Conservation (phyloP, 1,140 invertebrate species). For the Helicorthomorpha holstii region DNA sequence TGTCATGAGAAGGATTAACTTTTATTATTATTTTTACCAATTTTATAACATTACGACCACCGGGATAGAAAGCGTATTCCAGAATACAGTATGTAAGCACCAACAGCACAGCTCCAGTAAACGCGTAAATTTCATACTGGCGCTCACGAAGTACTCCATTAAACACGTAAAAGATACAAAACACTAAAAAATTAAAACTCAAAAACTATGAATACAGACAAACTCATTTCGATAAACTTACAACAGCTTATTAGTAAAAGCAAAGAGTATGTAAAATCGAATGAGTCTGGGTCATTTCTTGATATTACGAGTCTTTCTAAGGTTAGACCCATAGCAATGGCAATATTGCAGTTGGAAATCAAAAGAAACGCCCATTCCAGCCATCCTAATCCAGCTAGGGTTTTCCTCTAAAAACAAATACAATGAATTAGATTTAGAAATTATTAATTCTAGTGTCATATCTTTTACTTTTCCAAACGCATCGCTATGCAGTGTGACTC, state of each 20-base stretch:
- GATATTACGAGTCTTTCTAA: constrained; percentile 14
- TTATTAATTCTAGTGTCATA: background rate
- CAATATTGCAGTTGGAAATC: constrained; percentile 17
- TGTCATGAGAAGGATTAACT: no score
- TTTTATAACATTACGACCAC: constrained; percentile 14
- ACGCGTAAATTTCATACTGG: constrained; percentile 16
- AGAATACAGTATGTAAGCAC: constrained; percentile 16
- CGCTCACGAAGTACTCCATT: constrained; percentile 17
- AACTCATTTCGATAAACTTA: constrained; percentile 6
- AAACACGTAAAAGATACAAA: constrained; percentile 15
- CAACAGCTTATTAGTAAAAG: constrained; percentile 21
- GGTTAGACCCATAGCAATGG: constrained; percentile 17
- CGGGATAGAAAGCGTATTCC: constrained; percentile 15
- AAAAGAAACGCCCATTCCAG: constrained; percentile 18
- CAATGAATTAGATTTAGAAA: background rate
- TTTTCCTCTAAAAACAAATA: constrained; percentile 16
- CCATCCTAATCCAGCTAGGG: constrained; percentile 15
- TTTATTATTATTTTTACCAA: constrained; percentile 9
- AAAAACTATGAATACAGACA: constrained; percentile 2
- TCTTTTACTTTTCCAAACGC: background rate
- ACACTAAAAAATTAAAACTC: constrained; percentile 12
- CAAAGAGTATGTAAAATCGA: constrained; percentile 20
- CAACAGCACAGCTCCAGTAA: constrained; percentile 14
- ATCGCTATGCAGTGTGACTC: no score
- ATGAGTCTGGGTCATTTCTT: constrained; percentile 10